Percentiles rank a stretch among this genome's conserved stretches.
phyloP scores from a whole-genome alignment of 2,888 invertebrate species.

The Tuta absoluta region DNA sequence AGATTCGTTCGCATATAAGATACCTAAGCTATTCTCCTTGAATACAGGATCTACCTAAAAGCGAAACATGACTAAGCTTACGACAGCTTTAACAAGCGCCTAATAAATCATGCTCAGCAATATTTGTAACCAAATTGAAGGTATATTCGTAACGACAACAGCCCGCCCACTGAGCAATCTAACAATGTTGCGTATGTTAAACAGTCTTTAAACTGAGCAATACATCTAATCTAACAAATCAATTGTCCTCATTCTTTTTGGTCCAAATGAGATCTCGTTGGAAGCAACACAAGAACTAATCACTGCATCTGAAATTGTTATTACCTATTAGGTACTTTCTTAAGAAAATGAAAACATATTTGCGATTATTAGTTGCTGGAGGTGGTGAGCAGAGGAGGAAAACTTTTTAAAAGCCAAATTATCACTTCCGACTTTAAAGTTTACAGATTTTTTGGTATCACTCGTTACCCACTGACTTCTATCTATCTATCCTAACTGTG shows the following conservation, averaged over 20 bases:
- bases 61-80: conserved; percentile 10
- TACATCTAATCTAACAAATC: conserved; percentile 19
- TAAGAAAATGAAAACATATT: too few relatives aligned
- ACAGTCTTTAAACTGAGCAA: conserved; percentile 2
- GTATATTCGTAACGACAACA: conserved; percentile 12
- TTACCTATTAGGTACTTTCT: too few relatives aligned
- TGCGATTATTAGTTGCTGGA: too few relatives aligned
- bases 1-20: neutral
- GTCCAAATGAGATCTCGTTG: too few relatives aligned
- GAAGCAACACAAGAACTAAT: too few relatives aligned
- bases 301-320: too few relatives aligned
- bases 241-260: neutral
- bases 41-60: neutral
- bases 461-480: too few relatives aligned
- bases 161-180: conserved; percentile 8
- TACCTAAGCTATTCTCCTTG: neutral
- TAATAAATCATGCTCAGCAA: conserved; percentile 5
- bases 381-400: too few relatives aligned
- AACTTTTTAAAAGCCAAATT: too few relatives aligned
- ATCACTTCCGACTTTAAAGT: too few relatives aligned
- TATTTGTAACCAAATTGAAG: conserved; percentile 11
- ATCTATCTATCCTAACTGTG: too few relatives aligned
- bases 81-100: conserved; percentile 15
- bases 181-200: conserved; percentile 7
- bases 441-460: too few relatives aligned